Percentiles rank a stretch among this genome's conserved stretches.
These are phyloP conservation scores for Eupeodes latifasciatus DNA, from an alignment of 2,888 invertebrate genomes.

Conservation along the genomic window DNA sequence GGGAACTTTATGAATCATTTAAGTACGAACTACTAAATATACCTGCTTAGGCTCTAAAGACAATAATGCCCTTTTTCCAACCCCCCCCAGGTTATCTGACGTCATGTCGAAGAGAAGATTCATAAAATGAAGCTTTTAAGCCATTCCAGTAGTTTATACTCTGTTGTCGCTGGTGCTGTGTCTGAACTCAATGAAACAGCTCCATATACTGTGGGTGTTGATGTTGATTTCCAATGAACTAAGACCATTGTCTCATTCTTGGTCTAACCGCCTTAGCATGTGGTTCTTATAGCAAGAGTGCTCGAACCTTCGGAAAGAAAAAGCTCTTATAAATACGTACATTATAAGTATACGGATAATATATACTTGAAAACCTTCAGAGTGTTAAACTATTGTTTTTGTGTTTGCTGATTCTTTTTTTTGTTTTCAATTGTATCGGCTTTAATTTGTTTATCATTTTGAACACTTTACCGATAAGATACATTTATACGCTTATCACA, in stretches of 20 bases:
- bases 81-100: constrained; percentile 18
- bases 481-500: constrained; percentile 50
- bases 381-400: constrained; percentile 42
- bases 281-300: constrained; percentile 38
- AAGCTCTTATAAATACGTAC: constrained; percentile 5
- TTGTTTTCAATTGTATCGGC: constrained; percentile 24
- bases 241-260: constrained; percentile 59
- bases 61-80: constrained; percentile 17
- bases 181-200: not conserved
- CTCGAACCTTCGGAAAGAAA: constrained; percentile 17
- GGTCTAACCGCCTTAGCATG: constrained; percentile 67
- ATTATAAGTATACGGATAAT: not conserved
- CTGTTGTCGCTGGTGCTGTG: no score
- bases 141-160: constrained; percentile 63
- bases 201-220: constrained; percentile 44
- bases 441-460: constrained; percentile 43
- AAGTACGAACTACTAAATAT: not conserved
- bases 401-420: not conserved
- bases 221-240: constrained; percentile 38
- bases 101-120: constrained; percentile 43
- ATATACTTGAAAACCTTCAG: not conserved
- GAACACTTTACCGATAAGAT: constrained; percentile 60
- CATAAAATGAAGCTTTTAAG: constrained; percentile 66
- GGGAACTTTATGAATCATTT: constrained; percentile 50
- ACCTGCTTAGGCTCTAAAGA: constrained; percentile 1